Base-by-base conservation (phyloP, 1,140 invertebrate species). In the Probaryconus sp. region DNA sequence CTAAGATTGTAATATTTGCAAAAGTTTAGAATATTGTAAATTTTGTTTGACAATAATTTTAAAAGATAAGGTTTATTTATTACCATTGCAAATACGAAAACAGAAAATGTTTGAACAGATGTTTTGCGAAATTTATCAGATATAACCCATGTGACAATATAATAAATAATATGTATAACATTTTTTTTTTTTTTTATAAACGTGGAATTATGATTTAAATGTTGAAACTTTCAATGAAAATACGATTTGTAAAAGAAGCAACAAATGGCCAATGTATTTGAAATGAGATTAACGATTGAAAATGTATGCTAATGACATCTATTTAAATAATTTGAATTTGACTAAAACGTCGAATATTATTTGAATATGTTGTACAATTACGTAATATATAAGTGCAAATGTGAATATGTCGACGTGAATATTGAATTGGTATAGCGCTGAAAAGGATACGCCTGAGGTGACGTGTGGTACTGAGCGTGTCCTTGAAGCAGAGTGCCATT, bases 401-500 rank as follows among this genome's bases (percentile, higher is more conserved):
- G 40, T 26, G 47, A 10, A 42, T 35, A 51, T 38, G 50, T 47
- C n/a, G 33, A 10, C 20, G 50, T 31, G 71, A 56, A 68, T 63
- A 68, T 31, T 56, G 63, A 56, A 69, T 42, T 53, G 53, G 53
- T 40, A 11, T 60, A 64, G 30, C 45, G 45, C 30, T 43, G 21
- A 76, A 76, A 87, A 87, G 83, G 83, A 87, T 88, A 88, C 87
- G 84, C 83, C 83, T 87, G 81, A 18, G 82, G 81, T 51, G 84
- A 79, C 4, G 87, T 87, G 31, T 85, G 79, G 35, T 89, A 88
- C 53, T 90, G 89, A 53, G 89, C 89, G 69, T 91, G 89, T 24
- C 89, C 90, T 67, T 89, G 87, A 16, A 92, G 84, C 13, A 92
- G 88, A 47, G 86, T 88, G 11, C 89, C 89, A 43, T 88, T 89